Percentiles rank a stretch among this genome's conserved stretches.
These are phyloP conservation scores for Dysmachus trigonus DNA, from an alignment of 2,888 invertebrate species.

Conservation along the genomic window DNA sequence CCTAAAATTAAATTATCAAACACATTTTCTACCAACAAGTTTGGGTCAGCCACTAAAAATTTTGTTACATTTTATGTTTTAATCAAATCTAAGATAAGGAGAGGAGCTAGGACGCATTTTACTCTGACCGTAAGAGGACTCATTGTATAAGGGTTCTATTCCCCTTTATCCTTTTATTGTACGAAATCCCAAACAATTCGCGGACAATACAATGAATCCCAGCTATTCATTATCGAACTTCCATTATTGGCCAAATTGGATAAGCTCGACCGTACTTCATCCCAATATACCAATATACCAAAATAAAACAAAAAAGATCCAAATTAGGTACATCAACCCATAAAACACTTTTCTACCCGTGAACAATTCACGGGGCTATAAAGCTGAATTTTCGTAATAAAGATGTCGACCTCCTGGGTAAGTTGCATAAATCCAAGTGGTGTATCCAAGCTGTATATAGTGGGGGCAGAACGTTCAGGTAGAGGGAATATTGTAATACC, in stretches of 20 bases:
- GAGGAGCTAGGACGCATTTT: too few relatives aligned
- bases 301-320: neutral
- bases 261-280: neutral
- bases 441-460: too few relatives aligned
- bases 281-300: neutral
- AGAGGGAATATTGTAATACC: neutral
- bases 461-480: neutral
- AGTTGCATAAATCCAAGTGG: neutral
- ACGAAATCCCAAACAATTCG: too few relatives aligned
- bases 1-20: too few relatives aligned
- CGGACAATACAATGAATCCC: too few relatives aligned
- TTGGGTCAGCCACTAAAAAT: too few relatives aligned
- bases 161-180: too few relatives aligned
- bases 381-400: constrained; percentile 12
- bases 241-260: neutral
- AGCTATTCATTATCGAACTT: neutral
- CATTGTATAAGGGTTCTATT: too few relatives aligned
- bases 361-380: constrained; percentile 10
- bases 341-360: neutral
- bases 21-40: too few relatives aligned
- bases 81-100: too few relatives aligned
- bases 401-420: neutral
- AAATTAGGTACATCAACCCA: neutral
- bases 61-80: too few relatives aligned
- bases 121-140: too few relatives aligned